These are phyloP conservation scores for Crioceris asparagi DNA, from an alignment of 2,888 invertebrate species.

Conservation along the genomic window DNA sequence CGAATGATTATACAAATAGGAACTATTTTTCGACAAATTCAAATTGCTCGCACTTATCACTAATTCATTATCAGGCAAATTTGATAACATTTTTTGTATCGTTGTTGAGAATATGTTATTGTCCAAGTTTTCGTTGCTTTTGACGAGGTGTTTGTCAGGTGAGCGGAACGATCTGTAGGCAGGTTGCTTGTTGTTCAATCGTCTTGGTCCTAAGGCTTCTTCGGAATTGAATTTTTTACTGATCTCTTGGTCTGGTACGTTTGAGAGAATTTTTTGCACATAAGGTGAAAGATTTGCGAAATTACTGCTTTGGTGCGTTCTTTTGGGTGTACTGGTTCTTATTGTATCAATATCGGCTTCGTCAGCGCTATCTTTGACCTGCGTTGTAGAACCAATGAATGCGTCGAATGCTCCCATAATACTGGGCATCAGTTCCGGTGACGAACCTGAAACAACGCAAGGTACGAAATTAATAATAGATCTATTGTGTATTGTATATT, in stretches of 20 bases:
- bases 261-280: slow-evolving; percentile 51
- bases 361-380: slow-evolving; percentile 7
- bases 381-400: slow-evolving; percentile 43
- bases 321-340: slow-evolving; percentile 25
- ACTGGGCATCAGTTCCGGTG: slow-evolving; percentile 76
- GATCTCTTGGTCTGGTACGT: slow-evolving; percentile 39
- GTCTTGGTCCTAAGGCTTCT: slow-evolving; percentile 24
- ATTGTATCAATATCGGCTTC: slow-evolving; percentile 14
- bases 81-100: slow-evolving; percentile 45
- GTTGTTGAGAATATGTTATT: slow-evolving; percentile 38
- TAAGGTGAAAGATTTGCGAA: slow-evolving; percentile 50
- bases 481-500: no score
- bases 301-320: slow-evolving; percentile 33
- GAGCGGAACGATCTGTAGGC: slow-evolving; percentile 19
- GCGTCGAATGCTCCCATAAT: slow-evolving; percentile 82
- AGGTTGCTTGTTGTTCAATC: slow-evolving; percentile 7
- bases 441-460: slow-evolving; percentile 69
- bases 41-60: slow-evolving; percentile 30
- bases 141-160: slow-evolving; percentile 22
- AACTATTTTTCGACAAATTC: slow-evolving; percentile 22
- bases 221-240: slow-evolving; percentile 34
- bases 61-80: slow-evolving; percentile 39
- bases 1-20: slow-evolving; percentile 25
- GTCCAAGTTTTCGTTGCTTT: slow-evolving; percentile 30
- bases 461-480: no score